Base-by-base conservation (phyloP, 2,888 invertebrate genomes). In the Acrocyrtus sp. region DNA sequence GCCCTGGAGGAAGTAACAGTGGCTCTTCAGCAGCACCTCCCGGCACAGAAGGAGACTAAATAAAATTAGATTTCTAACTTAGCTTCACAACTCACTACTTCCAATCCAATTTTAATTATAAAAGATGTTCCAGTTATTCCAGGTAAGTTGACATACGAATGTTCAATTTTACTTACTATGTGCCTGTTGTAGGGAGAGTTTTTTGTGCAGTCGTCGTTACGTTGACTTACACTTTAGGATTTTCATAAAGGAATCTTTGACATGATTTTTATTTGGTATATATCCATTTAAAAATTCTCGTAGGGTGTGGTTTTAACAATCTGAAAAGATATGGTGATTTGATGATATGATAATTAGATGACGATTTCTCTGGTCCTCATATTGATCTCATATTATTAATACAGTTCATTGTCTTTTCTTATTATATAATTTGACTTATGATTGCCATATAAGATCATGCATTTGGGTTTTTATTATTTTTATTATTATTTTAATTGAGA, bases 11-110 rank as follows among this genome's bases (percentile, higher is more conserved):
- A 5, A 41, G 17, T 29, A 60, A 56, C 22, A 65, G 58, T 24
- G 72, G 65, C 5, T 27, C 72, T 19, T 56, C 72, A 21, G 66
- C 76, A 3, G 58, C 75, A 1, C 77, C 76, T 17, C 79, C 79
- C 4, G 76, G 76, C 10, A 77, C 76, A 10, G 79, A 79, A 60
- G 68, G 72, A 0, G 75, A 78, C 26, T 17, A 72, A 72, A 54
- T 70, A 68, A 39, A 50, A 53, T 61, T 21, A 26, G 58, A 17
- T 10, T 8, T n/a, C 19, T 43, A 51, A 27, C 51, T 26, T 58
- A 34, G 45, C 45, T 45, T 34, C 48, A 61, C 48, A 43, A 60
- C 22, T 43, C 2, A 15, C 45, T 10, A 22, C 56, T 48, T 61
- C 60, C 34, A 43, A 53, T 69, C 68, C 60, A 69, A 48, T 51